A percentile compares a stretch with the other conserved stretches of the same genome.
Evolutionary conservation across 2,113 vertebrate genomes (phyloP).

Genomic region (Bujurquina vittata): DNA sequence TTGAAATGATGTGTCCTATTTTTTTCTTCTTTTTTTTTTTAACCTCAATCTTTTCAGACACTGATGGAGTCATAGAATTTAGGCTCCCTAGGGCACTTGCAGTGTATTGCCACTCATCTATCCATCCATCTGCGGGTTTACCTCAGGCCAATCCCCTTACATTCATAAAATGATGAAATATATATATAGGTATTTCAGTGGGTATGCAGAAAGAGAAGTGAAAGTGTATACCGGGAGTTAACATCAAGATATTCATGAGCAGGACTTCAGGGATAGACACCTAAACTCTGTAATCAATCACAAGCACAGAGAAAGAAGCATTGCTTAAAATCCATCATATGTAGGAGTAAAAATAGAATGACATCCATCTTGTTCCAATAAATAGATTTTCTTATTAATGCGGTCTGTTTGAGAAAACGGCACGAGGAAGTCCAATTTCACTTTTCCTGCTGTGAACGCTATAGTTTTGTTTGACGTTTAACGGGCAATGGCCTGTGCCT

Average conservation of each 20-base stretch:
- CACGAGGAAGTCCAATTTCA: conserved; percentile 53
- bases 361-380: conserved; percentile 60
- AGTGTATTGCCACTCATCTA: conserved; percentile 13
- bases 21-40: conserved; percentile 3
- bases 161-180: conserved; percentile 20
- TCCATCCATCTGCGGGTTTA: conserved; percentile 9
- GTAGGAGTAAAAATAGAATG: conserved; percentile 47
- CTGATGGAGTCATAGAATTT: conserved; percentile 16
- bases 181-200: neutral
- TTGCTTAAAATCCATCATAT: conserved; percentile 30
- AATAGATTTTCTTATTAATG: conserved; percentile 61
- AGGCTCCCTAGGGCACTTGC: neutral
- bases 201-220: conserved; percentile 7
- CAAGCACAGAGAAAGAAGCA: conserved; percentile 29
- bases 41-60: conserved; percentile 13
- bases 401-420: conserved; percentile 31
- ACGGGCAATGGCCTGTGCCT: conserved; percentile 23
- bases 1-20: neutral
- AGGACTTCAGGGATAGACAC: conserved; percentile 22
- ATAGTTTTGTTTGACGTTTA: conserved; percentile 36
- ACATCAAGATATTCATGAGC: conserved; percentile 8
- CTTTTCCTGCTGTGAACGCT: conserved; percentile 39
- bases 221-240: conserved; percentile 2
- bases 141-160: conserved; percentile 16
- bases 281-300: conserved; percentile 50